phyloP scores from a whole-genome alignment of 2,797 vertebrate genomes.

The Ambastaia sidthimunki region DNA sequence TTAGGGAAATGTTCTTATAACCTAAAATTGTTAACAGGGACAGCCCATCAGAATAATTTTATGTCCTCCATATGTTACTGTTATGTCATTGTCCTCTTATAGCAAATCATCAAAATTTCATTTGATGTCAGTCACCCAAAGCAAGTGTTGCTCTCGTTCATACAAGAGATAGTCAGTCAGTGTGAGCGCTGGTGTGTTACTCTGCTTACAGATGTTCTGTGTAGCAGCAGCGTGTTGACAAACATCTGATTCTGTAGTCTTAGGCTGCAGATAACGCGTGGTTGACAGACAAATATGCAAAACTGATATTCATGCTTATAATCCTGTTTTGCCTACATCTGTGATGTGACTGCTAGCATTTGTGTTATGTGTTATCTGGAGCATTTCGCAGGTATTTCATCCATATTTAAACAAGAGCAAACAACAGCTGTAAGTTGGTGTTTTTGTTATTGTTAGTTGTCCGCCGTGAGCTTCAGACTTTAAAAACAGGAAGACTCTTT shows the following conservation, averaged over 20 bases:
- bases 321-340: conserved; percentile 51
- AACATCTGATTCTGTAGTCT: conserved; percentile 64
- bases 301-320: conserved; percentile 6
- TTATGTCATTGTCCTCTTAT: conserved; percentile 12
- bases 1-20: too few species aligned
- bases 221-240: conserved; percentile 59
- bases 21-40: too few species aligned
- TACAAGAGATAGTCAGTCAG: conserved; percentile 58
- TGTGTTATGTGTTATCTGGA: conserved; percentile 25
- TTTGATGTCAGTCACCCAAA: conserved; percentile 44
- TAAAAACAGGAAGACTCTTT: conserved; percentile 38
- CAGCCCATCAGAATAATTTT: conserved; percentile 3
- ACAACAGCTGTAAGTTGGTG: conserved; percentile 51
- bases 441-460: neutral
- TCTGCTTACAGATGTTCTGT: conserved; percentile 67
- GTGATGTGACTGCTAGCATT: conserved; percentile 37
- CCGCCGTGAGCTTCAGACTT: neutral
- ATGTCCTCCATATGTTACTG: conserved; percentile 32
- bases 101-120: conserved; percentile 32
- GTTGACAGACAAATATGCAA: conserved; percentile 27
- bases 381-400: conserved; percentile 44
- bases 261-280: conserved; percentile 50
- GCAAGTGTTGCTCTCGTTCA: conserved; percentile 52
- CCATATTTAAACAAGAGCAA: conserved; percentile 50
- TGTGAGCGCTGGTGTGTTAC: conserved; percentile 48